phyloP scores from a whole-genome alignment of 2,888 invertebrate species.

The Alsophila aescularia region DNA sequence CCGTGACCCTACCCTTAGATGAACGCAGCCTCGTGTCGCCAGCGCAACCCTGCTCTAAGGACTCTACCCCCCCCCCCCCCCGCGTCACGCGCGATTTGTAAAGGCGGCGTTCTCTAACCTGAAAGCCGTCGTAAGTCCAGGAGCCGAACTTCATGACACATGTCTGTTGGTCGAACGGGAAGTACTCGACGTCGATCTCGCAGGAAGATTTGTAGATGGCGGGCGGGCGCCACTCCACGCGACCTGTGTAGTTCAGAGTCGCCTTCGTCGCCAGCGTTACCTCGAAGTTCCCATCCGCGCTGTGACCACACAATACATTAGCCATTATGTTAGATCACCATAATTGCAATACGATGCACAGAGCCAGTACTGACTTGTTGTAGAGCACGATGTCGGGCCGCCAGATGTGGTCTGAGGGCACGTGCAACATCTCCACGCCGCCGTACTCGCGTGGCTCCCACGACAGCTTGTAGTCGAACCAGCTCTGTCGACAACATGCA shows the following conservation, averaged over 20 bases:
- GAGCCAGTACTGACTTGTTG: conserved; percentile 89
- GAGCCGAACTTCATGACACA: conserved; percentile 97
- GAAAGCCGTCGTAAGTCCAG: conserved; percentile 97
- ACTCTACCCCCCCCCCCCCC: too few species aligned
- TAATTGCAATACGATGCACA: not conserved
- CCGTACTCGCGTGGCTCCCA: conserved; percentile 98
- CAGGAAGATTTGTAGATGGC: conserved; percentile 98
- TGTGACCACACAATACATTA: conserved; percentile 63
- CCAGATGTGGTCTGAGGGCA: conserved; percentile 98
- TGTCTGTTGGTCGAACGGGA: conserved; percentile 96
- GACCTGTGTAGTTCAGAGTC: conserved; percentile 94
- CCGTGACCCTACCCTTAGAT: too few species aligned
- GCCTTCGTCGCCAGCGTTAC: conserved; percentile 95
- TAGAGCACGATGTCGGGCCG: conserved; percentile 97
- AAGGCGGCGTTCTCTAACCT: conserved; percentile 86
- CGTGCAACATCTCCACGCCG: conserved; percentile 97
- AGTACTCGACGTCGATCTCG: conserved; percentile 96
- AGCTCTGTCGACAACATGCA: conserved; percentile 85
- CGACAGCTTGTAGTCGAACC: conserved; percentile 97
- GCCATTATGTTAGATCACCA: too few species aligned
- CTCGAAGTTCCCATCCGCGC: conserved; percentile 96
- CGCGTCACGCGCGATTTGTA: too few species aligned
- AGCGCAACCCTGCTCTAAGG: too few species aligned
- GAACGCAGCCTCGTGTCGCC: too few species aligned
- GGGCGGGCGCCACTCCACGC: conserved; percentile 97